A percentile compares a stretch with the other conserved stretches of the same genome.
phyloP scores from a whole-genome alignment of 2,888 invertebrate genomes.

The Vesta saturnalis region DNA sequence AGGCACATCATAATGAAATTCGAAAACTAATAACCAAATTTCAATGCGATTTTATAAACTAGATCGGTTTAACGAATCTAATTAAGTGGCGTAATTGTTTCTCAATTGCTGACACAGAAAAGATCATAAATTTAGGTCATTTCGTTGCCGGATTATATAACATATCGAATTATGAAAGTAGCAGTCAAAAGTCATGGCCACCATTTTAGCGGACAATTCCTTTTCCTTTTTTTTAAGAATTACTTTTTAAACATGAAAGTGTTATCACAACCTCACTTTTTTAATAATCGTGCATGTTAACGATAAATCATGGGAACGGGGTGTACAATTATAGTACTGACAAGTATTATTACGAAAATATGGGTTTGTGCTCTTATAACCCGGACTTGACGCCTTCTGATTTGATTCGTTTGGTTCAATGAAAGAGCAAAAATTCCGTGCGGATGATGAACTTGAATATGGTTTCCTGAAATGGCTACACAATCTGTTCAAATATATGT shows the following conservation, averaged over 20 bases:
- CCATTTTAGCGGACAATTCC: slow-evolving; percentile 51
- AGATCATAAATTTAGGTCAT: slow-evolving; percentile 35
- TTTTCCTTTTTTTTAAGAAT: slow-evolving; percentile 44
- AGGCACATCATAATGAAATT: background rate
- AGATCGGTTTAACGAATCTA: slow-evolving; percentile 12
- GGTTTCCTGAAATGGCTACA: slow-evolving; percentile 2
- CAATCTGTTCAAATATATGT: slow-evolving; percentile 8
- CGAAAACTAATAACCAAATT: slow-evolving; percentile 3
- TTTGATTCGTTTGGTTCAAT: slow-evolving; percentile 5
- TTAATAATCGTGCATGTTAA: background rate
- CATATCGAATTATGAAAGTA: slow-evolving; percentile 53
- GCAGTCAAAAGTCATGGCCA: slow-evolving; percentile 54
- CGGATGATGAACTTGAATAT: slow-evolving; percentile 10
- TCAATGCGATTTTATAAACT: slow-evolving; percentile 9
- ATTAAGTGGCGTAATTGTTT: slow-evolving; percentile 23
- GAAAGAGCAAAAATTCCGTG: slow-evolving; percentile 2
- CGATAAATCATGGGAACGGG: no score
- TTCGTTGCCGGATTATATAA: slow-evolving; percentile 47
- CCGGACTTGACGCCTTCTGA: background rate
- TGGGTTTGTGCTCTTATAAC: background rate
- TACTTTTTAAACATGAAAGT: slow-evolving; percentile 1
- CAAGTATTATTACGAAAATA: background rate
- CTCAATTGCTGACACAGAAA: slow-evolving; percentile 31
- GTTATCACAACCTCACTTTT: background rate
- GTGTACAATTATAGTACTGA: background rate